phyloP scores from a whole-genome alignment of 1,140 invertebrate genomes.

The Cydia strobilella region DNA sequence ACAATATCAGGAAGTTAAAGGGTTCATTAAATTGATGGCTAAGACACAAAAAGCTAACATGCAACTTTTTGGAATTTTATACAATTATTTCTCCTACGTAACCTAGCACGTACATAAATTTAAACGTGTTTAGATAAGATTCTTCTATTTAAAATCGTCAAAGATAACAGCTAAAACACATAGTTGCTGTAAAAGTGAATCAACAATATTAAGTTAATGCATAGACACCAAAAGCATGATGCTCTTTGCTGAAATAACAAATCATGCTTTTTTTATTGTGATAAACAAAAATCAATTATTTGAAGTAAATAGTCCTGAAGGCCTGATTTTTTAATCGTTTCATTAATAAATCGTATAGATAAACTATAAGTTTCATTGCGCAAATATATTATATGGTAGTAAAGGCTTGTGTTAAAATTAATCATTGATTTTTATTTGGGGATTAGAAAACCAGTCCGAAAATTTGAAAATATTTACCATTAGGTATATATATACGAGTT shows the following conservation, averaged over 20 bases:
- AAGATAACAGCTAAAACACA: constrained; percentile 41
- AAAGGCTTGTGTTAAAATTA: neutral
- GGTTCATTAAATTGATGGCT: constrained; percentile 30
- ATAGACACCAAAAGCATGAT: constrained; percentile 79
- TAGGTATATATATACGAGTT: constrained; percentile 30
- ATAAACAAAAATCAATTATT: constrained; percentile 60
- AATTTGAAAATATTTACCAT: constrained; percentile 49
- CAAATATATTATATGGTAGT: too few relatives aligned
- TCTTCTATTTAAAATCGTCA: neutral
- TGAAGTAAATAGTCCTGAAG: constrained; percentile 45
- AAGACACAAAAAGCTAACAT: constrained; percentile 77
- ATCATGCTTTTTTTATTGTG: constrained; percentile 68
- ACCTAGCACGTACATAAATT: neutral
- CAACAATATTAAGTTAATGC: constrained; percentile 55
- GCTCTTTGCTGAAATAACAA: constrained; percentile 70
- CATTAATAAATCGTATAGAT: too few relatives aligned
- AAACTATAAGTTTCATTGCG: too few relatives aligned
- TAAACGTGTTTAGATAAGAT: neutral
- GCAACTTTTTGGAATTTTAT: constrained; percentile 53
- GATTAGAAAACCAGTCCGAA: constrained; percentile 12
- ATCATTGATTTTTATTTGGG: neutral
- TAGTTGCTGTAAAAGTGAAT: constrained; percentile 44
- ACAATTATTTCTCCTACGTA: constrained; percentile 36
- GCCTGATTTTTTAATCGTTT: constrained; percentile 7
- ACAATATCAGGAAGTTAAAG: constrained; percentile 26